Base-by-base conservation (phyloP, 2,888 invertebrate species). In the Lepidochrysops patricia region DNA sequence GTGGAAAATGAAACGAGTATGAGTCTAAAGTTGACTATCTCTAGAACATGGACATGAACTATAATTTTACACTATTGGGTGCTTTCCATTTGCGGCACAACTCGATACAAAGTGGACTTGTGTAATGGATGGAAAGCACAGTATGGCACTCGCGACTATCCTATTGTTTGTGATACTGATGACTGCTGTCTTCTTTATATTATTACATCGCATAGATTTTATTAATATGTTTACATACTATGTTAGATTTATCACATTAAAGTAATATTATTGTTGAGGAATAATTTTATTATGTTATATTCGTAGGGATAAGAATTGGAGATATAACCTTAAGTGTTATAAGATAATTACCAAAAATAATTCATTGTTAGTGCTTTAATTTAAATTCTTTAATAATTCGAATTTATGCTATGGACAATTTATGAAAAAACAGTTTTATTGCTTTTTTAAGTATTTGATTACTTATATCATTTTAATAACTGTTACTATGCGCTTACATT, bases 281-380 rank as follows among this genome's bases (percentile, higher is more conserved):
- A 43, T 43, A 6, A 23, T 43, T 43, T 43, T 43, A 19, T 43
- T 43, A 43, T 15, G 37, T 37, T 37, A 7, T 43, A 19, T 43
- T 43, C 1, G 9, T 19, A 43, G 43, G 23, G 19, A 43, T 43
- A 12, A 43, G 43, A 43, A 23, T 32, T 12, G 32, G 32, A 54
- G 9, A 27, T 29, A 15, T 13, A 29, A 54, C 29, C 32, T 15
- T 54, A 54, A 54, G 54, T 54, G 26, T 26, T 32, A 54, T 54
- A 32, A 54, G 54, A 32, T 54, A 54, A 4, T 54, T 15, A 54
- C 54, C 54, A 54, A 54, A 54, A 32, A 54, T 15, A 27, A 32
- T 29, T 5, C 12, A 4, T 29, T 29, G 9, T 19, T 54, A 54
- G 9, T 32, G 13, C 27, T 54, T 29, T 32, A 32, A 15, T 19